These are phyloP conservation scores for Periophthalmus magnuspinnatus DNA, from an alignment of 2,797 vertebrate species.

Conservation along the genomic window DNA sequence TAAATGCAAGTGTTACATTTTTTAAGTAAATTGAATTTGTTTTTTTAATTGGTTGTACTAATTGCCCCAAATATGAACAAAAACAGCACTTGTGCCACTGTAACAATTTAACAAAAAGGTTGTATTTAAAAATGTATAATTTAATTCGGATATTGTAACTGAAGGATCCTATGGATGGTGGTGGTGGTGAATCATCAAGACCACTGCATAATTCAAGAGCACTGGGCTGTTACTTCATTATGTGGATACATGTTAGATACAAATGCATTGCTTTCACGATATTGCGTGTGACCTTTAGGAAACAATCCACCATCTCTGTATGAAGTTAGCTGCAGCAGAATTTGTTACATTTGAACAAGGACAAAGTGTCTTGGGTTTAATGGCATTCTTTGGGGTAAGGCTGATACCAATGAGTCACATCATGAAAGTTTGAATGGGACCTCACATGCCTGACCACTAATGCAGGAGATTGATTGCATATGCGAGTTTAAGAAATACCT, in stretches of 20 bases:
- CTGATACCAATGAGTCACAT: constrained; percentile 62
- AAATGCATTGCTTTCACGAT: background rate
- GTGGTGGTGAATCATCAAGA: constrained; percentile 48
- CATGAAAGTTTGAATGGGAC: constrained; percentile 48
- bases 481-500: constrained; percentile 27
- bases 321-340: background rate
- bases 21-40: background rate
- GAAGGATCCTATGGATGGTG: constrained; percentile 8
- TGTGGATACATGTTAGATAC: background rate
- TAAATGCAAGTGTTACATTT: no score
- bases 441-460: constrained; percentile 61
- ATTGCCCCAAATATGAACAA: background rate
- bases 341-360: background rate
- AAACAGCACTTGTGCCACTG: background rate
- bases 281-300: background rate
- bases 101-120: background rate
- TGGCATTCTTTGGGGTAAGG: constrained; percentile 36
- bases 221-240: constrained; percentile 20
- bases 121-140: background rate
- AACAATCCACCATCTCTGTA: background rate
- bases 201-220: constrained; percentile 22
- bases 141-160: constrained; percentile 29
- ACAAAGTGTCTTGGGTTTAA: constrained; percentile 1
- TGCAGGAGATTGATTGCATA: constrained; percentile 24
- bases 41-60: background rate